phyloP scores from a whole-genome alignment of 2,113 vertebrate species.

The Sciurus niger region DNA sequence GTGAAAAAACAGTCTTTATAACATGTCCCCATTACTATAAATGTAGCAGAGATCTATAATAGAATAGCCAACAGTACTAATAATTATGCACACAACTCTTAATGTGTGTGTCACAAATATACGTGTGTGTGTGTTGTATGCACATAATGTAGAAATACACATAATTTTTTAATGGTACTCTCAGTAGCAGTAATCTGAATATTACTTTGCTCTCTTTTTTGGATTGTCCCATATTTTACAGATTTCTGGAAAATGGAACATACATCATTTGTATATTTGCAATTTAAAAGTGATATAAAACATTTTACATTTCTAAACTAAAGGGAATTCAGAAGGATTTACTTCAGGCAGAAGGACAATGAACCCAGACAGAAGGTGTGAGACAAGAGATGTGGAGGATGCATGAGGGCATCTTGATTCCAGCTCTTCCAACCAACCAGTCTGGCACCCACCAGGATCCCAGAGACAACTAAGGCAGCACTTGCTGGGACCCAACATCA shows the following conservation, averaged over 20 bases:
- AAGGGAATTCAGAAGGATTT: constrained; percentile 36
- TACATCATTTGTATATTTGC: background rate
- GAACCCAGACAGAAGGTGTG: background rate
- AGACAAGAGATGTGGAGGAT: background rate
- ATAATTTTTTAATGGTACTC: background rate
- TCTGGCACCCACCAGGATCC: too few relatives aligned
- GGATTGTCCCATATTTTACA: background rate
- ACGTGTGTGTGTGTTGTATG: background rate
- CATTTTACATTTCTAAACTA: background rate
- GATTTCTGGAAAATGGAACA: background rate
- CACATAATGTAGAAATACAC: background rate
- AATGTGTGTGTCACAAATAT: background rate
- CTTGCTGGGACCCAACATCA: too few relatives aligned
- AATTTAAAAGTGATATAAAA: constrained; percentile 56
- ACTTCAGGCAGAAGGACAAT: background rate
- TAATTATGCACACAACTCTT: background rate
- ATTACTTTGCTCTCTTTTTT: background rate
- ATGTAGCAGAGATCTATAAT: background rate
- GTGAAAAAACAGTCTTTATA: background rate
- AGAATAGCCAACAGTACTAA: background rate
- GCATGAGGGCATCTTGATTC: too few relatives aligned
- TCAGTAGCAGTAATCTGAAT: background rate
- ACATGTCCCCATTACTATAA: background rate
- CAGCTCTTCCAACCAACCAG: too few relatives aligned
- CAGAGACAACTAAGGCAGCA: too few relatives aligned